These are phyloP conservation scores for Brachyptera putata DNA, from an alignment of 2,888 invertebrate species.

Conservation along the genomic window DNA sequence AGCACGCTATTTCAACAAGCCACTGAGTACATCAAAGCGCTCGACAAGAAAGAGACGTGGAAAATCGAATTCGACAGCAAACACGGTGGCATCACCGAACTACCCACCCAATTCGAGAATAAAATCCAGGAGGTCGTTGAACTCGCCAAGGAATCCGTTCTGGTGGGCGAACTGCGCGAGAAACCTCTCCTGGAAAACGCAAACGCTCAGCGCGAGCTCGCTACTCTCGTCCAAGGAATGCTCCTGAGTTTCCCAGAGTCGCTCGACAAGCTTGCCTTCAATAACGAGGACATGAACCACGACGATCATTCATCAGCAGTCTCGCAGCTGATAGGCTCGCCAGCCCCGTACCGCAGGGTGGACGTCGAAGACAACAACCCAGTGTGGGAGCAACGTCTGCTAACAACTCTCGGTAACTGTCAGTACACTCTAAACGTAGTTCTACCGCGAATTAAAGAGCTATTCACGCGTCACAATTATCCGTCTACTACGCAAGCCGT, in stretches of 20 bases:
- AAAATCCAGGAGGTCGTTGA: slow-evolving; percentile 67
- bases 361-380: slow-evolving; percentile 37
- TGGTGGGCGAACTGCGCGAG: slow-evolving; percentile 65
- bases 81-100: slow-evolving; percentile 78
- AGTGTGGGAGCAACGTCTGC: slow-evolving; percentile 73
- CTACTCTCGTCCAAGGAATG: slow-evolving; percentile 55
- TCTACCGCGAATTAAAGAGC: slow-evolving; percentile 64
- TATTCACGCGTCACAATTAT: slow-evolving; percentile 66
- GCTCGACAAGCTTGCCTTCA: slow-evolving; percentile 67
- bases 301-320: slow-evolving; percentile 48
- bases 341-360: slow-evolving; percentile 43
- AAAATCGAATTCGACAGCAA: slow-evolving; percentile 76
- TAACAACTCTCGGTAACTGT: slow-evolving; percentile 86
- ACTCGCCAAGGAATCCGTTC: slow-evolving; percentile 55
- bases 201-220: slow-evolving; percentile 50
- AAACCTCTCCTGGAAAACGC: slow-evolving; percentile 52
- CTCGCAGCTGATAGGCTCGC: slow-evolving; percentile 61
- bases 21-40: slow-evolving; percentile 66
- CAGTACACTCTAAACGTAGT: slow-evolving; percentile 73
- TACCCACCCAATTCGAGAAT: slow-evolving; percentile 70
- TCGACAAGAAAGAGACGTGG: slow-evolving; percentile 79
- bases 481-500: slow-evolving; percentile 68
- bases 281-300: slow-evolving; percentile 52
- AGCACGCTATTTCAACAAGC: slow-evolving; percentile 79
- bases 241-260: slow-evolving; percentile 51